These are phyloP conservation scores for Limonius californicus DNA, from an alignment of 1,140 invertebrate genomes.

Conservation along the genomic window DNA sequence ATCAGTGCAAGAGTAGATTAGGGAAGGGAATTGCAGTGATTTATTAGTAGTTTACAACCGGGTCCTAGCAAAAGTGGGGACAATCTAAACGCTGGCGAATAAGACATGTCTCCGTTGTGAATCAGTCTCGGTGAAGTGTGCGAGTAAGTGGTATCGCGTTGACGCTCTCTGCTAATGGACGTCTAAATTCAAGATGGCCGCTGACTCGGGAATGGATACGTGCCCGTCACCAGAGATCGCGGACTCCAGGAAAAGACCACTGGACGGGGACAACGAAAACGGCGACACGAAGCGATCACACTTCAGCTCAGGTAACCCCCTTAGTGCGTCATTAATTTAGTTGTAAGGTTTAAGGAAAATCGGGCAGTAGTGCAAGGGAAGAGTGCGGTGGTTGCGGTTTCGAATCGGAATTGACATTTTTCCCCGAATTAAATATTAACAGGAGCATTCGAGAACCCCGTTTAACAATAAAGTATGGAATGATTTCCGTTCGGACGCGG, in stretches of 20 bases:
- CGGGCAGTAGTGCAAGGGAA: not conserved
- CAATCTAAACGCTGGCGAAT: conserved; percentile 6
- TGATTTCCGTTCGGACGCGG: conserved; percentile 8
- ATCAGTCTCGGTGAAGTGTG: conserved; percentile 8
- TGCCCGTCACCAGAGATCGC: conserved; percentile 76
- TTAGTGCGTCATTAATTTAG: no score
- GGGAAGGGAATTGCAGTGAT: not conserved
- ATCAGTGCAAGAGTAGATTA: not conserved
- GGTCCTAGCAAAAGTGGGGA: conserved; percentile 9
- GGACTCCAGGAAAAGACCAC: conserved; percentile 80
- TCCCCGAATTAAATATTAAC: conserved; percentile 1
- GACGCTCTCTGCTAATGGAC: conserved; percentile 39
- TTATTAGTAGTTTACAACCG: not conserved
- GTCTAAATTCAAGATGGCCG: conserved; percentile 58
- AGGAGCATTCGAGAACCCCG: no score
- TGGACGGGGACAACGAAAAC: conserved; percentile 81
- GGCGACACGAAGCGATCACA: conserved; percentile 83
- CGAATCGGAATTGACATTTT: not conserved
- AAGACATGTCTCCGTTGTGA: conserved; percentile 10
- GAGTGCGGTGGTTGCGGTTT: not conserved
- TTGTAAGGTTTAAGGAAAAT: not conserved
- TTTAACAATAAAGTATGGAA: not conserved
- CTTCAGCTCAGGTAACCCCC: conserved; percentile 73
- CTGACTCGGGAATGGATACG: conserved; percentile 77
- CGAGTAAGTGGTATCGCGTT: conserved; percentile 3